These are phyloP conservation scores for Leiothrix lutea DNA, from an alignment of 2,113 vertebrate species.

Conservation along the genomic window DNA sequence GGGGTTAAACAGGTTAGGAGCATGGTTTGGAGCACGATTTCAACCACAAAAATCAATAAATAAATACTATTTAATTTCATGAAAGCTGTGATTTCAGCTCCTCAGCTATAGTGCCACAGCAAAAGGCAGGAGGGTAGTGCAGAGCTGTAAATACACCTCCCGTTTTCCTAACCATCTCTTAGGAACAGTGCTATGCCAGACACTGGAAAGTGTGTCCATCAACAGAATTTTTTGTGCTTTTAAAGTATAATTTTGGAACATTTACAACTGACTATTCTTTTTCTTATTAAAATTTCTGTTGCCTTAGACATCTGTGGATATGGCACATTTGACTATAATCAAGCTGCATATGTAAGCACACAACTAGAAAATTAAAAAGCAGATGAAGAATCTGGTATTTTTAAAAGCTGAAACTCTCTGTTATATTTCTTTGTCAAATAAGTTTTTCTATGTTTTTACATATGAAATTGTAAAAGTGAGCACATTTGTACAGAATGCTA, in stretches of 20 bases:
- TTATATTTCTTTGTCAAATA: neutral
- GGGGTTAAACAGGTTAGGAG: neutral
- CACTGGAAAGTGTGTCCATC: neutral
- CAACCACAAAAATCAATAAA: neutral
- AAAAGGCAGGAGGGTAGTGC: neutral
- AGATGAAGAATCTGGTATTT: neutral
- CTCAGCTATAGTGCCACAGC: neutral
- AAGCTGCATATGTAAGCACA: neutral
- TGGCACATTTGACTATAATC: neutral
- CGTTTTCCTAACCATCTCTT: neutral
- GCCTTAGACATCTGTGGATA: constrained; percentile 19
- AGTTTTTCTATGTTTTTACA: neutral
- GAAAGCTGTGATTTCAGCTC: neutral
- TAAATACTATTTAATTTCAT: neutral
- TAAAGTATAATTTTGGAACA: constrained; percentile 14
- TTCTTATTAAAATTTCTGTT: constrained; percentile 17
- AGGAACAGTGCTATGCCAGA: neutral
- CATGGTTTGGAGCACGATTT: neutral
- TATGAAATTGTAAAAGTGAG: neutral
- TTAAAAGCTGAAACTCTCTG: neutral
- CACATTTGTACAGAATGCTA: neutral
- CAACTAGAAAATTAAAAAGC: neutral
- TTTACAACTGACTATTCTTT: neutral
- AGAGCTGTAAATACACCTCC: neutral
- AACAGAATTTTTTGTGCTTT: neutral